A percentile compares a stretch with the other conserved stretches of the same genome.
Evolutionary conservation across 2,797 vertebrate genomes (phyloP).

Genomic region (Peromyscus eremicus): DNA sequence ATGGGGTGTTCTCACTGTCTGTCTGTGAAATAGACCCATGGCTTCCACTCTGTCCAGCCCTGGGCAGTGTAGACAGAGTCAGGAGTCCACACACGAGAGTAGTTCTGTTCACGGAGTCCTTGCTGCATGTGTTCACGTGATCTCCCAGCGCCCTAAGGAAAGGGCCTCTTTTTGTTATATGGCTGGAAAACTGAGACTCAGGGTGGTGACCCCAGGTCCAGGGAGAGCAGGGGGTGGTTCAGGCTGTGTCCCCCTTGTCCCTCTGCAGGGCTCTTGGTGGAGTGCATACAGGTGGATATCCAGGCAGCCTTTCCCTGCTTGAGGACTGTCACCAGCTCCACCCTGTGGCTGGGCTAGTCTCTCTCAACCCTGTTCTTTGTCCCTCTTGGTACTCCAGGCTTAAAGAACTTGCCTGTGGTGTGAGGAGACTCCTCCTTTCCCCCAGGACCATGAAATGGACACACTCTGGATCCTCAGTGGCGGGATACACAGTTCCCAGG

Average conservation of each 20-base stretch:
- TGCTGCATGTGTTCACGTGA: accelerated
- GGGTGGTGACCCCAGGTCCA: neutral
- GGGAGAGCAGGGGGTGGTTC: neutral
- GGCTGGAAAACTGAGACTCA: neutral
- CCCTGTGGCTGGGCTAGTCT: neutral
- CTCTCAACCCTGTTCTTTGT: neutral
- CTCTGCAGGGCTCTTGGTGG: neutral
- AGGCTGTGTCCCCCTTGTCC: neutral
- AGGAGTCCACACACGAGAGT: neutral
- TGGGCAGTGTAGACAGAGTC: neutral
- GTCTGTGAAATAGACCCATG: neutral
- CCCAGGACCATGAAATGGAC: neutral
- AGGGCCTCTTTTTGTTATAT: neutral
- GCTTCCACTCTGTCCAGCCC: neutral
- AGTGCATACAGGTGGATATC: neutral
- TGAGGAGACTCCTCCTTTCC: neutral
- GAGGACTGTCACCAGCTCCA: neutral
- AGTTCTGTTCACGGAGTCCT: accelerated
- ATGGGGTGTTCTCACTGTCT: too few species aligned
- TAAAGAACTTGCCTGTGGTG: neutral
- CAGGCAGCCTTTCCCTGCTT: neutral
- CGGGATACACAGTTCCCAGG: neutral
- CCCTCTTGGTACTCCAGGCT: accelerated
- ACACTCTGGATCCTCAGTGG: neutral
- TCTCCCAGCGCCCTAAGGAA: accelerated